Evolutionary conservation across 2,797 vertebrate species (phyloP).

Genomic region (Bovichtus diacanthus): DNA sequence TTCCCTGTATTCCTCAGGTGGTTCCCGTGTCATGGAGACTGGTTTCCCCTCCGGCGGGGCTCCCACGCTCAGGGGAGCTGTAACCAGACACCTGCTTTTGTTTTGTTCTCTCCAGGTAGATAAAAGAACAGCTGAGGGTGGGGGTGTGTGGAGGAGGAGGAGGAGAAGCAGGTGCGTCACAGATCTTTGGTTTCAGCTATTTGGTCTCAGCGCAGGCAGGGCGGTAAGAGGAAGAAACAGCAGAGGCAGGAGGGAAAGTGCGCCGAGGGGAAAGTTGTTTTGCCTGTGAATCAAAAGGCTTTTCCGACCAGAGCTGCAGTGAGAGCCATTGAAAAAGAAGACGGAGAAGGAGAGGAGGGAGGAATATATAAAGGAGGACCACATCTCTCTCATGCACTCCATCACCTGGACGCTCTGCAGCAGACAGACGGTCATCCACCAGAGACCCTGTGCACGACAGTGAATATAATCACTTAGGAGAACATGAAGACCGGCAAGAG

Average conservation of each 20-base stretch:
- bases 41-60: constrained; percentile 51
- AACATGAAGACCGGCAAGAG: constrained; percentile 85
- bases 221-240: constrained; percentile 40
- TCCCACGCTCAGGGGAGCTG: constrained; percentile 67
- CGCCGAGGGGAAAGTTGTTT: constrained; percentile 61
- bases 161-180: constrained; percentile 76
- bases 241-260: constrained; percentile 50
- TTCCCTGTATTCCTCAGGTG: constrained; percentile 63
- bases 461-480: constrained; percentile 29
- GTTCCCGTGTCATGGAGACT: constrained; percentile 76
- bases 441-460: constrained; percentile 5
- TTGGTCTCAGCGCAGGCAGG: constrained; percentile 38
- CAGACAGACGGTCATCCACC: constrained; percentile 44
- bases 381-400: constrained; percentile 42
- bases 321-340: constrained; percentile 18
- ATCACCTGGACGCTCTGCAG: constrained; percentile 60
- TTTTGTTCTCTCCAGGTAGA: constrained; percentile 75
- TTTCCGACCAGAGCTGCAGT: constrained; percentile 58
- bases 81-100: constrained; percentile 83
- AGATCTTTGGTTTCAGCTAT: constrained; percentile 69
- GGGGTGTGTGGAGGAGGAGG: constrained; percentile 27
- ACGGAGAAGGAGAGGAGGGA: constrained; percentile 32
- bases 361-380: constrained; percentile 37
- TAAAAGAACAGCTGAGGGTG: constrained; percentile 61
- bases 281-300: constrained; percentile 50